Evolutionary conservation across 2,797 vertebrate genomes (phyloP), one percentile per base, ranked within the genome.

Genomic region (Antennarius maculatus): DNA sequence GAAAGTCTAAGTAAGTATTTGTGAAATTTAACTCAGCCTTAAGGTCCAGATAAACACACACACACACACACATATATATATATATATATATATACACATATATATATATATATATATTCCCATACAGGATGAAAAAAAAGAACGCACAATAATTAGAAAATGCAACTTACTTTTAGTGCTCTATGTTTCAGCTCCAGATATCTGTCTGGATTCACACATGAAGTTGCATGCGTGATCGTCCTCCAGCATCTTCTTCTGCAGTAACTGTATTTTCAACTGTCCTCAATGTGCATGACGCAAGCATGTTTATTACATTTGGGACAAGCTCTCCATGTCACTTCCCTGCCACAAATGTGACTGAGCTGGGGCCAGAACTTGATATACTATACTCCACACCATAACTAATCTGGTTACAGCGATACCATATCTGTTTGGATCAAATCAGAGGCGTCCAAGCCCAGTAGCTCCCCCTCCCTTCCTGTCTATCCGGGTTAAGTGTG

Each of bases 321-420:
- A 81, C 86, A 87, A 86, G 82, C 72, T 74, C 76, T 87, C 68
- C 69, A 69, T 90, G 88, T 83, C 89, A 86, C 87, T 83, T 85
- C 74, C 76, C 75, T 64, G 74, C 80, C 71, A 87, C 78, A 89
- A 92, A 89, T 87, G 85, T 89, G 85, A 89, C 78, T 66, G 82
- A 82, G 79, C 85, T 80, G 83, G 53, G 54, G 77, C 62, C 72
- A 86, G 81, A 88, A 86, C 87, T 78, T 89, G 88, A 91, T 83
- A 90, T 78, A 86, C 79, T 77, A 82, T 61, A 81, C 83, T 84
- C 83, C 82, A 86, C 85, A 86, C 77, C 81, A 76, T 79, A 79
- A 56, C 83, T 92, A 89, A 92, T 88, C 45, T 83, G 71, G 86
- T 92, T 91, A 91, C 66, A 81, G 67, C 61, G 87, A 89, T 84